Evolutionary conservation across 2,113 vertebrate genomes (phyloP).

Genomic region (Acrocephalus arundinaceus): DNA sequence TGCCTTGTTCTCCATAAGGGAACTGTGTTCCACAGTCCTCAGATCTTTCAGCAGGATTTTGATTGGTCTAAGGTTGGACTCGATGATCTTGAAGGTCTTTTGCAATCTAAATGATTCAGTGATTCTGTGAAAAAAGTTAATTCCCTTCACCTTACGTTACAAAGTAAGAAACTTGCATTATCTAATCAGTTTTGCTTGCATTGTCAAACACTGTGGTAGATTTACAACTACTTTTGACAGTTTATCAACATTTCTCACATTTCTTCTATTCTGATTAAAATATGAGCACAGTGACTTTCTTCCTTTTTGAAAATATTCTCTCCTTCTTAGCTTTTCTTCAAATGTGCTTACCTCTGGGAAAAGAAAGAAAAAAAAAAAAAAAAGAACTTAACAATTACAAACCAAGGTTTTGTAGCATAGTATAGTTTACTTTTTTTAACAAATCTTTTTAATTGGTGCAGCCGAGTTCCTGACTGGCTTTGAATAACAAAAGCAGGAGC

Average conservation of each 20-base stretch:
- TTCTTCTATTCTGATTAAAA: background rate
- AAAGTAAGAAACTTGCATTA: background rate
- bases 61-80: too few species aligned
- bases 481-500: background rate
- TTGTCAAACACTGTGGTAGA: background rate
- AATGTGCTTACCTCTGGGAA: background rate
- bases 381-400: background rate
- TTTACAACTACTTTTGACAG: background rate
- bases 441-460: background rate
- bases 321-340: background rate
- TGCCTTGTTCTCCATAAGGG: accelerated
- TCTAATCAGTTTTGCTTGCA: background rate
- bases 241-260: background rate
- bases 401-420: background rate
- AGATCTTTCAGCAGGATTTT: background rate
- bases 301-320: background rate
- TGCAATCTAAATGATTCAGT: background rate
- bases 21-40: background rate
- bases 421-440: background rate
- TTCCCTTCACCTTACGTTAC: background rate
- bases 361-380: background rate
- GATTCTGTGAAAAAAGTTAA: background rate
- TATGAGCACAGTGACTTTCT: background rate
- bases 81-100: background rate
- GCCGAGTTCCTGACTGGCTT: background rate